Evolutionary conservation across 2,888 invertebrate genomes (phyloP).

Genomic region (Rotaria socialis): DNA sequence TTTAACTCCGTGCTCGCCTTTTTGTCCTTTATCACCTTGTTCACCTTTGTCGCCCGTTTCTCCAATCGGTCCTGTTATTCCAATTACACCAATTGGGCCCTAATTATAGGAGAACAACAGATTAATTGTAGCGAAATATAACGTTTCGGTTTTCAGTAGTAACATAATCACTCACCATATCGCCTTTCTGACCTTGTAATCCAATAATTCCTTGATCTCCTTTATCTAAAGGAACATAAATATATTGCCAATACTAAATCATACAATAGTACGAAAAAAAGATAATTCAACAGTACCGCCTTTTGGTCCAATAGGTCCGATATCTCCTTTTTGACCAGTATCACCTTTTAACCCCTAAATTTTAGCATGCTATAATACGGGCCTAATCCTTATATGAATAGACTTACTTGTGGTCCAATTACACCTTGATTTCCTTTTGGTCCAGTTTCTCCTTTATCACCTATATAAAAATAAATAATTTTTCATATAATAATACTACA

Average conservation of each 20-base stretch:
- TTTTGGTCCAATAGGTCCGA: neutral
- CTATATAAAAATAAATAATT: neutral
- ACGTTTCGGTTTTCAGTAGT: too few relatives aligned
- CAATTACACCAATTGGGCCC: neutral
- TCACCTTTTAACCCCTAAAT: neutral
- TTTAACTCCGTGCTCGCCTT: neutral
- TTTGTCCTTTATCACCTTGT: neutral
- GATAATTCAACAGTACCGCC: neutral
- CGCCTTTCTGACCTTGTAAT: neutral
- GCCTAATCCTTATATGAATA: neutral
- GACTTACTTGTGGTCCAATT: neutral
- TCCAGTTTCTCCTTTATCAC: neutral
- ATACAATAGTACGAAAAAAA: neutral
- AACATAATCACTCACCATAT: neutral
- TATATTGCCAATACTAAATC: too few relatives aligned
- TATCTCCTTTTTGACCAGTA: neutral
- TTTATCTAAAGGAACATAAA: neutral
- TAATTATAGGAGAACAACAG: neutral
- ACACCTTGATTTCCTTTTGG: neutral
- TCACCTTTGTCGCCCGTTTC: neutral
- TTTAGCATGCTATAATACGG: too few relatives aligned
- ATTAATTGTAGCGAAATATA: too few relatives aligned
- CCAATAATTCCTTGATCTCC: neutral
- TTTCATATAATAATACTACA: too few relatives aligned
- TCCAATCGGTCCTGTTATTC: too few relatives aligned